Evolutionary conservation across 1,140 invertebrate species (phyloP).

Genomic region (Atta colombica): DNA sequence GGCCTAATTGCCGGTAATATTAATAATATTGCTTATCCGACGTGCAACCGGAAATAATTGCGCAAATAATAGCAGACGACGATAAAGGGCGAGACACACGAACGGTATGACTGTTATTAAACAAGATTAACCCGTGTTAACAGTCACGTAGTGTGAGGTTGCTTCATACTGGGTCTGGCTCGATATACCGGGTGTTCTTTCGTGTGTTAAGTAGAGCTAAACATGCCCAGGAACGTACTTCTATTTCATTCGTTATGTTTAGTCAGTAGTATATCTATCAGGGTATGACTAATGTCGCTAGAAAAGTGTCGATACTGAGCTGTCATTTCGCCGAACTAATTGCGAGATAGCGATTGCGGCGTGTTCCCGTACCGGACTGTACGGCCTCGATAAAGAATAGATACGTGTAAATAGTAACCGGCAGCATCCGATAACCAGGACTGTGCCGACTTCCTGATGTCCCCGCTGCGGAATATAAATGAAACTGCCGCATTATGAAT

Average conservation of each 20-base stretch:
- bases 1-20: conserved; percentile 69
- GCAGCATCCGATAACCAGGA: conserved; percentile 63
- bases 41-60: conserved; percentile 73
- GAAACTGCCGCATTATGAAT: not conserved
- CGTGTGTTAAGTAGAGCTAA: not conserved
- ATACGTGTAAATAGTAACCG: conserved; percentile 67
- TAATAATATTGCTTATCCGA: conserved; percentile 72
- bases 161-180: conserved; percentile 59
- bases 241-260: not conserved
- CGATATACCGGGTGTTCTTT: conserved; percentile 62
- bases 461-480: conserved; percentile 36
- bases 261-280: not conserved
- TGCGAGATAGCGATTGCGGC: conserved; percentile 2
- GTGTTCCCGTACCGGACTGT: not conserved
- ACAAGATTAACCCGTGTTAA: conserved; percentile 75
- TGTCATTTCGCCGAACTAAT: conserved; percentile 25
- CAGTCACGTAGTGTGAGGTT: conserved; percentile 71
- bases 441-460: not conserved
- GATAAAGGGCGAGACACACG: conserved; percentile 70
- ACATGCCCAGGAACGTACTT: not conserved
- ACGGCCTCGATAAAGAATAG: conserved; percentile 46
- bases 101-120: conserved; percentile 71
- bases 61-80: conserved; percentile 69
- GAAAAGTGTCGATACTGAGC: not conserved
- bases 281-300: not conserved